Evolutionary conservation across 2,113 vertebrate genomes (phyloP).

Genomic region (Charina bottae): DNA sequence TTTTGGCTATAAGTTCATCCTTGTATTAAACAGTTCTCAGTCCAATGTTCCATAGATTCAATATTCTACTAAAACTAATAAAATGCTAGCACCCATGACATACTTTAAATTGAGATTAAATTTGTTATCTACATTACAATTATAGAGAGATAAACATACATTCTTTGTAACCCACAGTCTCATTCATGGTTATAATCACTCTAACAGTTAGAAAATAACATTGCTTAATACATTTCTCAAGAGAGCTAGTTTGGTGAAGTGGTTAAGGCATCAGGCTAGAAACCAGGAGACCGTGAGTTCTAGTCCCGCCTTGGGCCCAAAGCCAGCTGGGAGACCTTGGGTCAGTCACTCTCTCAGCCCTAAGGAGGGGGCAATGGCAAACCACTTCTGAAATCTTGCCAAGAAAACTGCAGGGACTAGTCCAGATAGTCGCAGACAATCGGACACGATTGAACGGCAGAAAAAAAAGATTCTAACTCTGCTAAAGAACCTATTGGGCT

Average conservation of each 20-base stretch:
- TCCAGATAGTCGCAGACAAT: too few relatives aligned
- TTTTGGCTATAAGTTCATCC: neutral
- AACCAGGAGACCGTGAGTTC: too few relatives aligned
- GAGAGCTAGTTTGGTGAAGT: too few relatives aligned
- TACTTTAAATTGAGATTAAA: conserved; percentile 20
- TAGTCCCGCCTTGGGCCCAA: too few relatives aligned
- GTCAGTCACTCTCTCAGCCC: too few relatives aligned
- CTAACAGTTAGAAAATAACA: conserved; percentile 24
- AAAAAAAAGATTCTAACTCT: neutral
- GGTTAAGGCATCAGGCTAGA: too few relatives aligned
- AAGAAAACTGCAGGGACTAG: too few relatives aligned
- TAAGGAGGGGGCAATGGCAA: too few relatives aligned
- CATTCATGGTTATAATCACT: neutral
- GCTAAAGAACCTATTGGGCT: neutral
- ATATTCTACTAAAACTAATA: neutral
- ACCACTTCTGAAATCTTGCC: too few relatives aligned
- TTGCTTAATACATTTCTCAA: neutral
- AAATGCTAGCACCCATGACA: conserved; percentile 4
- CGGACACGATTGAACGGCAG: too few relatives aligned
- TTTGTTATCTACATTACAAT: conserved; percentile 20
- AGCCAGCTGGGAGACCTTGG: too few relatives aligned
- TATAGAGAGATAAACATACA: conserved; percentile 5
- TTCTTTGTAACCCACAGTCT: neutral
- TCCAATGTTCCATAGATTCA: neutral
- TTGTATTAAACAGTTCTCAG: neutral